phyloP scores from a whole-genome alignment of 2,888 invertebrate species.

The Hyposoter dolosus region DNA sequence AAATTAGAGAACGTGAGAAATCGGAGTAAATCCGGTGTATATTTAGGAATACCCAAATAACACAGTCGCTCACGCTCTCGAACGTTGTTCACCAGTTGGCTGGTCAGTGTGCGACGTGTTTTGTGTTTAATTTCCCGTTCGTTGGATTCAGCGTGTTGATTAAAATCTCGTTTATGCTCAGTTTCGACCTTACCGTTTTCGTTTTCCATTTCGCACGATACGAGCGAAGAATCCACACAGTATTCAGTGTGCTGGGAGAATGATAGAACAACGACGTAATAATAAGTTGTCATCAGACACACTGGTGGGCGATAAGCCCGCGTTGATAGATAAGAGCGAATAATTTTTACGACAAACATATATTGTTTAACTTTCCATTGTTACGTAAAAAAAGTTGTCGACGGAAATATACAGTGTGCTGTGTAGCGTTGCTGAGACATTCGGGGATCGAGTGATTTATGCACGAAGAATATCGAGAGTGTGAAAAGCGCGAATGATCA shows the following conservation, averaged over 20 bases:
- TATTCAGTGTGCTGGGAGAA: not conserved
- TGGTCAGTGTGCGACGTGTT: not conserved
- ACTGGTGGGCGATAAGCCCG: constrained; percentile 43
- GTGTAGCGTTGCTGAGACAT: not conserved
- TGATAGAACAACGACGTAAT: not conserved
- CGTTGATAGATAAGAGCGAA: constrained; percentile 40
- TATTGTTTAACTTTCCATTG: constrained; percentile 56
- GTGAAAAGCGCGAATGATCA: constrained; percentile 21
- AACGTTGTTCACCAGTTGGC: not conserved
- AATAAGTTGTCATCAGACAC: not conserved
- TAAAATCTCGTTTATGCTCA: not conserved
- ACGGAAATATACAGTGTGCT: not conserved
- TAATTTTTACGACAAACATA: constrained; percentile 26
- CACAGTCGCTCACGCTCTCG: not conserved
- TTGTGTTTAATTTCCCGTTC: not conserved
- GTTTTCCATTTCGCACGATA: not conserved
- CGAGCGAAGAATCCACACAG: not conserved
- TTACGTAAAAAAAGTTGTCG: constrained; percentile 40
- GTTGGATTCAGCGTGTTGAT: not conserved
- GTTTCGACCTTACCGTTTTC: not conserved
- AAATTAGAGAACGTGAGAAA: not conserved
- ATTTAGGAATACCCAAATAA: not conserved
- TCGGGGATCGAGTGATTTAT: not conserved
- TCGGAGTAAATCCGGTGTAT: not conserved
- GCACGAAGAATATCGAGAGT: not conserved